Conservation (phyloP, 2,888 invertebrate species). For the Dryomyza anilis region DNA sequence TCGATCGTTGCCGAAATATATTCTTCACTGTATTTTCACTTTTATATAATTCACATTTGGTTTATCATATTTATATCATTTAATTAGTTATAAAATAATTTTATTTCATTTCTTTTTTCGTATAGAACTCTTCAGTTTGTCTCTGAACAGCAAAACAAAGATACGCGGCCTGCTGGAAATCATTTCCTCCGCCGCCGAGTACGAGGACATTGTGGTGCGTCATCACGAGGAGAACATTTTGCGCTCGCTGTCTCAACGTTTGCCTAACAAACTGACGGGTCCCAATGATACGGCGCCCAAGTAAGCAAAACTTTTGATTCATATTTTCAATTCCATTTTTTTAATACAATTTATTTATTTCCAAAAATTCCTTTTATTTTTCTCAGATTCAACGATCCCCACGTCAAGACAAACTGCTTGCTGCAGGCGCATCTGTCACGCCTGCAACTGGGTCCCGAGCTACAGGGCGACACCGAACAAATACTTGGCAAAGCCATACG, state of each 20-base stretch:
- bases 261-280: constrained; percentile 69
- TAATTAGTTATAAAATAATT: constrained; percentile 29
- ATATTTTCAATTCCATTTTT: too few species aligned
- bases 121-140: constrained; percentile 97
- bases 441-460: constrained; percentile 91
- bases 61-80: background rate
- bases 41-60: too few species aligned
- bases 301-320: constrained; percentile 62
- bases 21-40: too few species aligned
- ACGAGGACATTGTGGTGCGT: constrained; percentile 89
- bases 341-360: background rate
- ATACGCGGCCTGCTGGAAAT: constrained; percentile 96
- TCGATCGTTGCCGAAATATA: too few species aligned
- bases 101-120: too few species aligned
- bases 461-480: constrained; percentile 93
- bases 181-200: constrained; percentile 96
- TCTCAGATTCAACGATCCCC: constrained; percentile 89
- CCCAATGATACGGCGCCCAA: constrained; percentile 70
- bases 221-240: constrained; percentile 94
- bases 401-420: constrained; percentile 93
- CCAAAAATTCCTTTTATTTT: background rate
- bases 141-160: constrained; percentile 96
- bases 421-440: constrained; percentile 95
- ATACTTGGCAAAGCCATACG: constrained; percentile 84
- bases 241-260: constrained; percentile 63